Conservation (phyloP, 2,888 invertebrate species). For the Acanthosepion esculentum region DNA sequence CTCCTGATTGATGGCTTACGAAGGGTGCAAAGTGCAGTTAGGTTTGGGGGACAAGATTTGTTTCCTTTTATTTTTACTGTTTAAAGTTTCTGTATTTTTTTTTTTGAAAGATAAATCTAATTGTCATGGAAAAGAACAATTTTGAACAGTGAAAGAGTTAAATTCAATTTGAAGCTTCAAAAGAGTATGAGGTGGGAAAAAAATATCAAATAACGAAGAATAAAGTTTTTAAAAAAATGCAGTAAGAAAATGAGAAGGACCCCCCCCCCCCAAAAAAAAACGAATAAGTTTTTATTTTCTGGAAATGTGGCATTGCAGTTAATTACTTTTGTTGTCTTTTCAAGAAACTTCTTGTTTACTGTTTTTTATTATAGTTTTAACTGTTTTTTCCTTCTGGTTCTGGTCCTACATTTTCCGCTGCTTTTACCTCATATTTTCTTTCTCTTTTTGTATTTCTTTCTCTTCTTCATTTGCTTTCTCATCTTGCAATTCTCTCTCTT, state of each 20-base stretch:
- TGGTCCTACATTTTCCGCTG: background rate
- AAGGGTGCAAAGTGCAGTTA: background rate
- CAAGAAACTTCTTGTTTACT: background rate
- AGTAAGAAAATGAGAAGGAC: background rate
- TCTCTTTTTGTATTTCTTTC: background rate
- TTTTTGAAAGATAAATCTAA: background rate
- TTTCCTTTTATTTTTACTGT: background rate
- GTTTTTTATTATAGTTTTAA: background rate
- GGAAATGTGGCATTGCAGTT: background rate
- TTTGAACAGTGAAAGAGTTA: background rate
- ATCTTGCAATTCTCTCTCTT: accelerated
- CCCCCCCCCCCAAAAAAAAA: too few species aligned
- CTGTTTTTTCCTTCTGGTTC: background rate
- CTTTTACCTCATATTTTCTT: background rate
- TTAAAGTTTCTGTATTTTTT: background rate
- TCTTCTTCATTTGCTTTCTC: background rate
- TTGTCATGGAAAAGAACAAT: background rate
- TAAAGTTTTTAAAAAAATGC: background rate
- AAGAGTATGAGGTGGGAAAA: background rate
- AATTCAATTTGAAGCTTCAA: constrained; percentile 13
- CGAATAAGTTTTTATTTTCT: background rate
- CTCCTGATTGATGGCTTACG: background rate
- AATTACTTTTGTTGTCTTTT: background rate
- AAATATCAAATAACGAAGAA: background rate
- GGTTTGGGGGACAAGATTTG: background rate